Conservation (phyloP, 2,888 invertebrate genomes). For the Camptogramma bilineatum region DNA sequence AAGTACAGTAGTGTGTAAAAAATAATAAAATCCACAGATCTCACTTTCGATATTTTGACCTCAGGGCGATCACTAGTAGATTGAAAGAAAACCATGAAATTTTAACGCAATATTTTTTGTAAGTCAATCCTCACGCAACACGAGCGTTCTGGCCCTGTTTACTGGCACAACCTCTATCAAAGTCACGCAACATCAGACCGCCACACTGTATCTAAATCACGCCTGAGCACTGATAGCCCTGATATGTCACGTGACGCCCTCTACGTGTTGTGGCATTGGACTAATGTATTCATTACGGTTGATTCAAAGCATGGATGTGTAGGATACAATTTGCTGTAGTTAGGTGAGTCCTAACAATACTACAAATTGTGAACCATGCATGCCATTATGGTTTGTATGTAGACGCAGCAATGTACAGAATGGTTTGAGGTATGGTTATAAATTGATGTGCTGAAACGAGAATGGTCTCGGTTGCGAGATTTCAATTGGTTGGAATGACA, state of each 20-base stretch:
- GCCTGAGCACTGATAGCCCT: slow-evolving; percentile 30
- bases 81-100: neutral
- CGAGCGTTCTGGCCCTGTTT: neutral
- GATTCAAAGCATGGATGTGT: slow-evolving; percentile 42
- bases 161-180: slow-evolving; percentile 33
- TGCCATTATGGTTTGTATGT: slow-evolving; percentile 26
- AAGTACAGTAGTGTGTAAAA: too few species aligned
- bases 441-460: slow-evolving; percentile 27
- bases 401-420: slow-evolving; percentile 19
- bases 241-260: slow-evolving; percentile 37
- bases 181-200: slow-evolving; percentile 39
- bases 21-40: too few species aligned
- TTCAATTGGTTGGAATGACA: slow-evolving; percentile 14
- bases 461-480: slow-evolving; percentile 18
- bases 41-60: too few species aligned
- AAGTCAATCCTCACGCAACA: neutral
- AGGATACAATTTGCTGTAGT: too few species aligned
- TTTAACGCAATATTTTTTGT: neutral
- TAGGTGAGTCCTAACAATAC: slow-evolving; percentile 40
- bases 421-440: slow-evolving; percentile 13
- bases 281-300: slow-evolving; percentile 48
- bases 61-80: too few species aligned
- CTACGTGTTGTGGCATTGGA: slow-evolving; percentile 32
- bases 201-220: slow-evolving; percentile 39
- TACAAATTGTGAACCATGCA: slow-evolving; percentile 30